These are phyloP conservation scores for Brenthis daphne DNA, from an alignment of 2,888 invertebrate species.

Conservation along the genomic window DNA sequence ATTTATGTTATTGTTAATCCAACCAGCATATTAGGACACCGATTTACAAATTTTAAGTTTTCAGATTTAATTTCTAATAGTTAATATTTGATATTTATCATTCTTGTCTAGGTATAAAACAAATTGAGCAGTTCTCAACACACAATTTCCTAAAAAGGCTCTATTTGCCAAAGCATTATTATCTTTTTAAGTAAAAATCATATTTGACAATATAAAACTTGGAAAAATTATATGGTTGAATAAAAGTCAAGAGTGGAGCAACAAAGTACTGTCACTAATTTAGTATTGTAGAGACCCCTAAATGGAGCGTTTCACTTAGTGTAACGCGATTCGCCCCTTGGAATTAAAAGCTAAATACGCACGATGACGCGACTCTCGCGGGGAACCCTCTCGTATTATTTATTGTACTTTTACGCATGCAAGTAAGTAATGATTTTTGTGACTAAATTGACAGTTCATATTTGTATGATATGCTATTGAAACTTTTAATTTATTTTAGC, in stretches of 20 bases:
- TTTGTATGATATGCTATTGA: not conserved
- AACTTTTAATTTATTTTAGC: not conserved
- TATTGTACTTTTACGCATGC: slow-evolving; percentile 20
- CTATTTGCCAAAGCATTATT: not conserved
- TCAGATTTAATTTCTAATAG: not conserved
- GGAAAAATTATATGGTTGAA: slow-evolving; percentile 5
- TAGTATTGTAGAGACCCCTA: slow-evolving; percentile 46
- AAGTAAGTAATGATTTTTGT: slow-evolving; percentile 12
- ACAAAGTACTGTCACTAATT: slow-evolving; percentile 21
- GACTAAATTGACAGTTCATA: not conserved
- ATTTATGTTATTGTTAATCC: not conserved
- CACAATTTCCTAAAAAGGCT: too few species aligned
- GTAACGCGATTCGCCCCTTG: slow-evolving; percentile 69
- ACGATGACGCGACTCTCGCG: slow-evolving; percentile 43
- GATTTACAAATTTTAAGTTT: not conserved
- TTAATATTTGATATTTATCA: too few species aligned
- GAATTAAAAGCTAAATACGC: slow-evolving; percentile 50
- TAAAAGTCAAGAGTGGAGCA: slow-evolving; percentile 1
- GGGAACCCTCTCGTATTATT: slow-evolving; percentile 20
- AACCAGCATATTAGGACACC: not conserved
- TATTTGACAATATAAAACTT: not conserved
- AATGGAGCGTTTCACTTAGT: slow-evolving; percentile 74
- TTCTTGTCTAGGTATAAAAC: too few species aligned
- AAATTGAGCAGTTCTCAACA: too few species aligned
- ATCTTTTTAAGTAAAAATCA: not conserved